These are phyloP conservation scores for Synergus laeviventris DNA, from an alignment of 2,888 invertebrate species.

Conservation along the genomic window DNA sequence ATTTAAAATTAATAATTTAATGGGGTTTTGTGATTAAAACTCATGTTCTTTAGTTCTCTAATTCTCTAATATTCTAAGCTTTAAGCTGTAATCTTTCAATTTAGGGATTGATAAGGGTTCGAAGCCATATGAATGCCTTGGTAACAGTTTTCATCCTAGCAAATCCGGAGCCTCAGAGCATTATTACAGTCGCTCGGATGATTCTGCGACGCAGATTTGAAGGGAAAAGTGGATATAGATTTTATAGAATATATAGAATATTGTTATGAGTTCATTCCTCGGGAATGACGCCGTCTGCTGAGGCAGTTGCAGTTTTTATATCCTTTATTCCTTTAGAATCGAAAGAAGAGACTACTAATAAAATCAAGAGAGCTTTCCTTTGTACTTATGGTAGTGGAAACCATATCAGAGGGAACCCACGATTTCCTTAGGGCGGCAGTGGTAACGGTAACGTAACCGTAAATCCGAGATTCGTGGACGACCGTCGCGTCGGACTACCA, in stretches of 20 bases:
- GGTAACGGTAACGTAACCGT: conserved; percentile 51
- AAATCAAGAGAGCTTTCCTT: conserved; percentile 19
- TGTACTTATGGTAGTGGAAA: conserved; percentile 37
- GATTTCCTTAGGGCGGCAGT: conserved; percentile 45
- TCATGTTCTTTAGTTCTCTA: no score
- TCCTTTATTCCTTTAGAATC: conserved; percentile 1
- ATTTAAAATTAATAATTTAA: background rate
- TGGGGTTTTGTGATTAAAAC: background rate
- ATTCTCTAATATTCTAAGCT: background rate
- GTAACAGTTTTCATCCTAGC: conserved; percentile 23
- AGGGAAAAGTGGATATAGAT: conserved; percentile 17
- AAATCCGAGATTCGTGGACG: conserved; percentile 41
- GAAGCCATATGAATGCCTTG: background rate
- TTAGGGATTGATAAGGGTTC: background rate
- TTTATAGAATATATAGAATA: conserved; percentile 4
- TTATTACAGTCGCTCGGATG: conserved; percentile 17
- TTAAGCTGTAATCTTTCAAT: background rate
- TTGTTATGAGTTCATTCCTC: conserved; percentile 5
- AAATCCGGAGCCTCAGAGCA: background rate
- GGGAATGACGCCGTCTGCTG: background rate
- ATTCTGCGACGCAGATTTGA: conserved; percentile 25
- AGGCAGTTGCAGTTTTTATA: conserved; percentile 13
- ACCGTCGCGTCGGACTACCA: background rate
- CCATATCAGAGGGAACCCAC: conserved; percentile 44
- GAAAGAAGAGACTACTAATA: conserved; percentile 1